Evolutionary conservation across 2,797 vertebrate genomes (phyloP).

Genomic region (Lacerta bilineata): DNA sequence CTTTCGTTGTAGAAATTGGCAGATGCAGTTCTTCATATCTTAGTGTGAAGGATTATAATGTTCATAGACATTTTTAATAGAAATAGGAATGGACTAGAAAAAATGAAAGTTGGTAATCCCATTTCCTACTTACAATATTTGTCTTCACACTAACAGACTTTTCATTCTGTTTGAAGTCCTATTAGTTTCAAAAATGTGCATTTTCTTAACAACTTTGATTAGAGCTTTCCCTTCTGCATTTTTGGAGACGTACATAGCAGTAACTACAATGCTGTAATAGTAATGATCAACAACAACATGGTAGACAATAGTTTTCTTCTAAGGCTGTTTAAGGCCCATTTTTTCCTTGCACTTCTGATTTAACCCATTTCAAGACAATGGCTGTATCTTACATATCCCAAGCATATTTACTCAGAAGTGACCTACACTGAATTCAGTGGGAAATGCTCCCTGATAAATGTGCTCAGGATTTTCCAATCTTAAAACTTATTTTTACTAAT

Average conservation of each 20-base stretch:
- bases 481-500: background rate
- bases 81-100: background rate
- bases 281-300: background rate
- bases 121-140: background rate
- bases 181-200: background rate
- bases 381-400: background rate
- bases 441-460: background rate
- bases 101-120: background rate
- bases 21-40: background rate
- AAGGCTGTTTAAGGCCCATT: constrained; percentile 6
- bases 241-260: background rate
- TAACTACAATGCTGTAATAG: background rate
- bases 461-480: background rate
- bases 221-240: no score
- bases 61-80: background rate
- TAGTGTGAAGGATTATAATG: background rate
- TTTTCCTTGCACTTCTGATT: background rate
- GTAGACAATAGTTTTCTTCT: background rate
- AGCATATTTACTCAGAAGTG: background rate
- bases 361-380: constrained; percentile 5
- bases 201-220: background rate
- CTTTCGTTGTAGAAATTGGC: constrained; percentile 1
- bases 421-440: background rate
- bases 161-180: background rate
- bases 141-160: background rate